Base-by-base conservation (phyloP, 2,888 invertebrate species). In the Euplagia quadripunctaria region DNA sequence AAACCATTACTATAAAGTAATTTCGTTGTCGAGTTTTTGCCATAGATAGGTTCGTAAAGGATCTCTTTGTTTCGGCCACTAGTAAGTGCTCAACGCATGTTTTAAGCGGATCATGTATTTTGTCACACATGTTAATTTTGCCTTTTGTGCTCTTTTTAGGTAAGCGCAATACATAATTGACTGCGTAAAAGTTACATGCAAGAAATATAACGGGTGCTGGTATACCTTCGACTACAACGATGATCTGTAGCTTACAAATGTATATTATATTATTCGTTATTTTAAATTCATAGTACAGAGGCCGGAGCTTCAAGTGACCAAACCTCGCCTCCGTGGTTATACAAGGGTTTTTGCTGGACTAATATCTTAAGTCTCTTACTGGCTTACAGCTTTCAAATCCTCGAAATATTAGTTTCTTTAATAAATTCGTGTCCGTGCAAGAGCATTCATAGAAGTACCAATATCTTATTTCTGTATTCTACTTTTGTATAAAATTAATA, bases 31-130 rank as follows among this genome's bases (percentile, higher is more conserved):
- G 75, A 78, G 73, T 77, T 84, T 83, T 77, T 78, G 74, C 68
- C 78, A 51, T 41, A 76, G 31, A 46, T 61, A 20, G 71, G 51
- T n/a, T n/a, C 55, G 67, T 64, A 72, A 72, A 70, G 68, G 70
- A 71, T 80, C 75, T 74, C 74, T 80, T 78, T 84, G 80, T 80
- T 82, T 83, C 78, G 71, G 71, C 69, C 78, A 82, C 82, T 82
- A 80, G 84, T 82, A 83, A 84, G 75, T 77, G 77, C 69, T 73
- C 73, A 73, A 68, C 65, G 68, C 77, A 64, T 70, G 73, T 76
- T 72, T 73, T 73, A 74, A 70, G 64, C 76, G 73, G 64, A 69
- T 69, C 72, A 75, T 81, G 79, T 76, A 78, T 78, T 82, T 73
- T 55, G 64, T 72, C 73, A 72, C 70, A 71, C 51, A 17, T 73